phyloP scores from a whole-genome alignment of 2,797 vertebrate species.

The Ctenochaetus hawaiiensis region DNA sequence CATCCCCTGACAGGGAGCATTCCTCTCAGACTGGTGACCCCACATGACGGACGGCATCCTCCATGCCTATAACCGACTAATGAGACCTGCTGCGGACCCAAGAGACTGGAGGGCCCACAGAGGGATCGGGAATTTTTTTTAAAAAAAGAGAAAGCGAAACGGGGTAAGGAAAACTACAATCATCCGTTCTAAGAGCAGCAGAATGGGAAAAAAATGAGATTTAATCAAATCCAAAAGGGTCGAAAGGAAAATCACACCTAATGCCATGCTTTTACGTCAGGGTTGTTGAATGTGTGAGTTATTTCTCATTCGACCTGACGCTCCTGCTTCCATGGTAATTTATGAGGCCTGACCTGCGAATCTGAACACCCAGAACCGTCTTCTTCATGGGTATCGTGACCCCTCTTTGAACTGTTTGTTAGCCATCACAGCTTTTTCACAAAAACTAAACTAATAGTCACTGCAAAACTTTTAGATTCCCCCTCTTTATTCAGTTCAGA shows the following conservation, averaged over 20 bases:
- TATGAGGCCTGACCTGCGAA: constrained; percentile 63
- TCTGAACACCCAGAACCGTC: constrained; percentile 33
- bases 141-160: neutral
- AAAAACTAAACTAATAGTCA: constrained; percentile 38
- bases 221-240: neutral
- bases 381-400: constrained; percentile 52
- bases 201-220: neutral
- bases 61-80: constrained; percentile 70
- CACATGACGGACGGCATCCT: constrained; percentile 77
- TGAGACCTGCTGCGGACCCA: constrained; percentile 39
- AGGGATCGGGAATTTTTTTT: constrained; percentile 61
- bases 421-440: constrained; percentile 13
- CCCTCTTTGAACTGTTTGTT: constrained; percentile 55
- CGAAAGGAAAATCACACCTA: neutral
- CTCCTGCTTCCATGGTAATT: constrained; percentile 68
- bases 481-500: constrained; percentile 1
- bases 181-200: neutral
- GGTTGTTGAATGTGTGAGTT: constrained; percentile 11
- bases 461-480: constrained; percentile 44
- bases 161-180: neutral
- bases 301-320: constrained; percentile 52
- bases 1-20: constrained; percentile 72
- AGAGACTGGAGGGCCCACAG: constrained; percentile 25
- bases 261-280: neutral
- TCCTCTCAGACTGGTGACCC: constrained; percentile 73